A percentile compares a stretch with the other conserved stretches of the same genome.
Evolutionary conservation across 2,888 invertebrate genomes (phyloP).

Genomic region (Ptilodon capucinus): DNA sequence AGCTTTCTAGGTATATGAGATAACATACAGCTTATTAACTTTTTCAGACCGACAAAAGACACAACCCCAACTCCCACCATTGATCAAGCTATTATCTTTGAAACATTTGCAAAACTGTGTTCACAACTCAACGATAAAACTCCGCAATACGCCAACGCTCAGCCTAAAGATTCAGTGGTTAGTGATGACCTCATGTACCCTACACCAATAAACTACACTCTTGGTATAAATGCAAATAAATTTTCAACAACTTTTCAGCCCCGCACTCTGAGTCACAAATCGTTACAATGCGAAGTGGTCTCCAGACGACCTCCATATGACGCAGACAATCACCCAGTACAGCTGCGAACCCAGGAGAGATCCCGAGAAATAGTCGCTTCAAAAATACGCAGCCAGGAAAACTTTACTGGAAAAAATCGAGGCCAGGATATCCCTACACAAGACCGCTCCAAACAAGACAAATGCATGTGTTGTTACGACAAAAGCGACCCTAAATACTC

Average conservation of each 20-base stretch:
- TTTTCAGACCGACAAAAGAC: constrained; percentile 43
- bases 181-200: neutral
- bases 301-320: constrained; percentile 42
- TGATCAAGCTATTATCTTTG: constrained; percentile 56
- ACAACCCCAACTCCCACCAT: constrained; percentile 30
- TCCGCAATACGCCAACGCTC: neutral
- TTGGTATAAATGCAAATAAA: too few relatives aligned
- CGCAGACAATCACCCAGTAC: constrained; percentile 45
- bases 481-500: constrained; percentile 43
- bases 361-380: constrained; percentile 46
- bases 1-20: too few relatives aligned
- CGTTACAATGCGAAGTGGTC: constrained; percentile 65
- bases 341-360: constrained; percentile 39
- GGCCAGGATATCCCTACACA: constrained; percentile 36
- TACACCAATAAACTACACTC: neutral
- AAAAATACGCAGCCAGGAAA: constrained; percentile 57
- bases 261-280: constrained; percentile 69
- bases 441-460: constrained; percentile 37
- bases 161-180: neutral
- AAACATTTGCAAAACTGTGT: constrained; percentile 70
- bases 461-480: constrained; percentile 43
- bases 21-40: too few relatives aligned
- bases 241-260: constrained; percentile 41
- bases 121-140: constrained; percentile 56
- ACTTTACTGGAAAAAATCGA: constrained; percentile 38